Base-by-base conservation (phyloP, 2,113 vertebrate species). In the Mormoops blainvillei region DNA sequence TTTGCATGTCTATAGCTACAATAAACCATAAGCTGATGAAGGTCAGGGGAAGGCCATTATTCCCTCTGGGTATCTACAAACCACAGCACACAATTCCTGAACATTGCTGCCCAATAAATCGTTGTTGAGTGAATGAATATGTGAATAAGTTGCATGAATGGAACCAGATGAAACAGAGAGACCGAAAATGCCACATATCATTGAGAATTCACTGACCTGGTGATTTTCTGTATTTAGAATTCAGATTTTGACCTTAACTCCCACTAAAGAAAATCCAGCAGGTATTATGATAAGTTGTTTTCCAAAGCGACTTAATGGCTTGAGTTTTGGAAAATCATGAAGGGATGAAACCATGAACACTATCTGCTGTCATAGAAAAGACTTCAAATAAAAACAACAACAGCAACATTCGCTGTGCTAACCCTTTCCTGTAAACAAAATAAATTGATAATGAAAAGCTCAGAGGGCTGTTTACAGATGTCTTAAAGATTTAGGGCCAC, bases 211-310 rank as follows among this genome's bases (percentile, higher is more conserved):
- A 94, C 48, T 48, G 91, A 92, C 93, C 86, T 80, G 77, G 54
- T 97, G 94, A 87, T 95, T 94, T 97, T 94, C 68, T 58, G 24
- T 86, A 89, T 86, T 94, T 92, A 96, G 94, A 95, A 97, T 96
- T 97, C 95, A 94, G 77, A 92, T 87, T 97, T 97, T 94, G 95
- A 95, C 92, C 92, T 95, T 95, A 85, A 78, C 61, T 87, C 31
- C 16, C 38, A 54, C 50, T 87, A 56, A 93, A 96, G 88, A 74
- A 97, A 97, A 95, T 63, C 68, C 45, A 93, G 68, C 67, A 95
- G 85, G 63, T 83, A 70, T 96, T 94, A 97, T 96, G 91, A 84
- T 26, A 50, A 61, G 63, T 85, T 94, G 76, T 91, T 97, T 96
- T 95, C 88, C 73, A 86, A 92, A 94, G 73, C 78, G 14, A 89